Evolutionary conservation across 1,140 invertebrate genomes (phyloP).

Genomic region (Calephelis nemesis): DNA sequence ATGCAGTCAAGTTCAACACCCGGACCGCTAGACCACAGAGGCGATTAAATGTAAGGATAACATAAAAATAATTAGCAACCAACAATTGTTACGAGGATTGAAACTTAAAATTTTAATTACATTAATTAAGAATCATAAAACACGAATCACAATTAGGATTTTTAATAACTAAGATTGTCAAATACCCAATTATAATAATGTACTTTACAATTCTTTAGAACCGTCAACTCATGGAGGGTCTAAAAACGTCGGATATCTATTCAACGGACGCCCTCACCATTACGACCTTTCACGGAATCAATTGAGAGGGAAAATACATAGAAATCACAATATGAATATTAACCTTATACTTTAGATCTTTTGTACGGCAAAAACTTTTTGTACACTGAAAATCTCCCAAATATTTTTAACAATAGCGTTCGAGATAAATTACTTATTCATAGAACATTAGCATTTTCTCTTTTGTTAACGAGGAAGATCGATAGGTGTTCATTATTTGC

Average conservation of each 20-base stretch:
- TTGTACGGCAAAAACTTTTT: constrained; percentile 60
- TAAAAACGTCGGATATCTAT: constrained; percentile 69
- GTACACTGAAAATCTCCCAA: constrained; percentile 56
- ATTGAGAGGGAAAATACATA: constrained; percentile 69
- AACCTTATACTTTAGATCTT: constrained; percentile 52
- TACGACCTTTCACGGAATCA: constrained; percentile 64
- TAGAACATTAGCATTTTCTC: constrained; percentile 28
- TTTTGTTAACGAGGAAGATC: constrained; percentile 43
- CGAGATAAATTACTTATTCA: constrained; percentile 65
- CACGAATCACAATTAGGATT: not conserved
- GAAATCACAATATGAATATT: constrained; percentile 70
- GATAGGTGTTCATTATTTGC: constrained; percentile 36
- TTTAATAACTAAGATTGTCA: constrained; percentile 17
- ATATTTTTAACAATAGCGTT: constrained; percentile 64
- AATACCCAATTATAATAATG: constrained; percentile 19
- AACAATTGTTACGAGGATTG: too few relatives aligned
- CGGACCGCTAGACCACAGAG: too few relatives aligned
- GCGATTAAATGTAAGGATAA: too few relatives aligned
- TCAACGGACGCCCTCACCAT: constrained; percentile 62
- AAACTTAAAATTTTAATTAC: too few relatives aligned
- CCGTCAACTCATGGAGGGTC: constrained; percentile 60
- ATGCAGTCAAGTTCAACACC: too few relatives aligned
- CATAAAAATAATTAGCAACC: too few relatives aligned
- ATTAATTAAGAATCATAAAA: too few relatives aligned
- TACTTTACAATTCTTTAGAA: constrained; percentile 50